These are phyloP conservation scores for Eretmochelys imbricata DNA, from an alignment of 2,113 vertebrate species.

Conservation along the genomic window DNA sequence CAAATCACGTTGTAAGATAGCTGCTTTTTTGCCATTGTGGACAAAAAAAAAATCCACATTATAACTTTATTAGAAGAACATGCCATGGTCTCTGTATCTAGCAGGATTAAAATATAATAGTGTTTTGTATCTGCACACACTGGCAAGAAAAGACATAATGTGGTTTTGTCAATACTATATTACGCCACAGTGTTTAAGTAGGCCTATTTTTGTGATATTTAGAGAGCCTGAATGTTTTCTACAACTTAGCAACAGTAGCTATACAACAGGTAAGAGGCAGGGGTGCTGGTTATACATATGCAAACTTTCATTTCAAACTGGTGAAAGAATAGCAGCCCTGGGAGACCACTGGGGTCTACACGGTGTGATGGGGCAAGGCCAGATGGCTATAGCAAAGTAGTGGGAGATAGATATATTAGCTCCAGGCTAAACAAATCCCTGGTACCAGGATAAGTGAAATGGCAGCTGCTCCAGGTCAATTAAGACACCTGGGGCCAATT, in stretches of 20 bases:
- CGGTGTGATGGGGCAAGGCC: too few species aligned
- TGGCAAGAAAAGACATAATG: not conserved
- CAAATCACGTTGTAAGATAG: not conserved
- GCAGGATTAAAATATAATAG: not conserved
- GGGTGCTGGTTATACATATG: not conserved
- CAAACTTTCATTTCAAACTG: conserved; percentile 22
- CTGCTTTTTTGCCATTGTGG: not conserved
- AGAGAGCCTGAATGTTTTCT: not conserved
- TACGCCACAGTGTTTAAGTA: not conserved
- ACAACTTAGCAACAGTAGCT: not conserved
- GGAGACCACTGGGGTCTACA: not conserved
- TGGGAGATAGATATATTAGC: too few species aligned
- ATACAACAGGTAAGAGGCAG: conserved; percentile 20
- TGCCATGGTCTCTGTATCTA: not conserved
- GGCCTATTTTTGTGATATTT: not conserved
- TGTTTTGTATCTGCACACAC: not conserved
- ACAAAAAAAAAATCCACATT: not conserved
- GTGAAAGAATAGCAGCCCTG: conserved; percentile 36
- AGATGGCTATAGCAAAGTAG: too few species aligned
- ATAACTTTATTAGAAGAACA: not conserved
- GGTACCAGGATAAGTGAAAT: too few species aligned
- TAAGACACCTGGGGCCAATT: too few species aligned
- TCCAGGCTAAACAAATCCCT: too few species aligned
- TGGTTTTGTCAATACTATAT: not conserved
- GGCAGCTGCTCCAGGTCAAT: too few species aligned